A percentile compares a stretch with the other conserved stretches of the same genome.
Conservation (phyloP, 2,888 invertebrate species). For the Lycophotia porphyrea region DNA sequence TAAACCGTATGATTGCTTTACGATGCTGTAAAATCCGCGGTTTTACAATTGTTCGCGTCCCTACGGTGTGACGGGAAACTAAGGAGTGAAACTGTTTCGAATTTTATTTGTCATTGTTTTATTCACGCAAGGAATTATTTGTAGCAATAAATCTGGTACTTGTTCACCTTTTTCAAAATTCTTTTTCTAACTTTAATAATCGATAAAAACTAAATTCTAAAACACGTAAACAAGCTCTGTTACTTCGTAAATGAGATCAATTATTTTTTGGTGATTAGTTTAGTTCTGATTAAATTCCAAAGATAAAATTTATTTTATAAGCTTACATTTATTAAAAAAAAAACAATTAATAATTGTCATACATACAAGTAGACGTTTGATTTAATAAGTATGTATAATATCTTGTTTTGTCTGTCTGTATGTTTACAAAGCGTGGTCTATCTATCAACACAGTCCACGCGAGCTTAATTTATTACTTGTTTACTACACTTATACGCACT, state of each 20-base stretch:
- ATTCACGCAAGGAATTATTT: neutral
- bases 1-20: conserved; percentile 80
- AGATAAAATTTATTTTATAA: neutral
- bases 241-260: neutral
- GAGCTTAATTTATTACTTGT: conserved; percentile 82
- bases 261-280: neutral
- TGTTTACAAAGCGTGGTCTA: conserved; percentile 74
- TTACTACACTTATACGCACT: conserved; percentile 73
- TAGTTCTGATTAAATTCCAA: neutral
- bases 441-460: conserved; percentile 70
- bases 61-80: conserved; percentile 53
- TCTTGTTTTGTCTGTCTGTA: conserved; percentile 67
- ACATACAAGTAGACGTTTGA: neutral
- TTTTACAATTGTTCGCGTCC: conserved; percentile 66
- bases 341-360: neutral
- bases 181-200: neutral
- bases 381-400: conserved; percentile 11
- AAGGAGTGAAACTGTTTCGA: conserved; percentile 37
- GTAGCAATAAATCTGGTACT: no score
- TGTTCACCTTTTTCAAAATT: neutral
- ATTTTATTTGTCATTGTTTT: conserved; percentile 25
- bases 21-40: conserved; percentile 74
- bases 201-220: neutral
- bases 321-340: no score
- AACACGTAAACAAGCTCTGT: neutral